phyloP scores from a whole-genome alignment of 2,797 vertebrate species.

The Sebastes taczanowskii region DNA sequence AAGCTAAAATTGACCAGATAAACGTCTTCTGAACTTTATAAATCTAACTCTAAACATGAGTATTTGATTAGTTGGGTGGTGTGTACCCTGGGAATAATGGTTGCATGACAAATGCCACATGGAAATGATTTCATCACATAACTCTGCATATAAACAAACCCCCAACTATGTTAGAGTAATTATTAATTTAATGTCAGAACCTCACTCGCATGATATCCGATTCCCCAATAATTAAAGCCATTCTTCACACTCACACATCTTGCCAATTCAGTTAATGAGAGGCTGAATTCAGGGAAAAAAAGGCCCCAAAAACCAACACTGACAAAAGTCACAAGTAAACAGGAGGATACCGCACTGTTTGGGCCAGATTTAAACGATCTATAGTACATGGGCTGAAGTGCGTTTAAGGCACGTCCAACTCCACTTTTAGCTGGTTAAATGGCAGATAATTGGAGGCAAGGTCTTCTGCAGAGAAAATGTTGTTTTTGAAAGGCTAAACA shows the following conservation, averaged over 20 bases:
- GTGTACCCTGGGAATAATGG: not conserved
- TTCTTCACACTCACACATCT: not conserved
- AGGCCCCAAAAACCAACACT: not conserved
- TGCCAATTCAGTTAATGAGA: not conserved
- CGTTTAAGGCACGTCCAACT: not conserved
- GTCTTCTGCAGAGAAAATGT: too few relatives aligned
- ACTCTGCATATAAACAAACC: not conserved
- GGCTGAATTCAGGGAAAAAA: not conserved
- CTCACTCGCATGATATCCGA: not conserved
- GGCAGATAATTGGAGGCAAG: too few relatives aligned
- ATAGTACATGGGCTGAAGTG: not conserved
- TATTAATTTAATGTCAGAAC: not conserved
- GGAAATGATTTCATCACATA: not conserved
- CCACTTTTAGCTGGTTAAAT: not conserved
- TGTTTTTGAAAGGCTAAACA: too few relatives aligned
- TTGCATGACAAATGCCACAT: not conserved
- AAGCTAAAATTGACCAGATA: not conserved
- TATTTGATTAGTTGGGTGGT: not conserved
- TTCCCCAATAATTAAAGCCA: not conserved
- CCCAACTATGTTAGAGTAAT: not conserved
- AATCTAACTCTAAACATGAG: not conserved
- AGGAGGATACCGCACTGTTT: not conserved
- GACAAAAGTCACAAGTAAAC: not conserved
- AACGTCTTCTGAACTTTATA: not conserved
- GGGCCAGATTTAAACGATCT: not conserved